Evolutionary conservation across 2,888 invertebrate species (phyloP), one percentile per base, ranked within the genome.

Genomic region (Cephus sareptanus): DNA sequence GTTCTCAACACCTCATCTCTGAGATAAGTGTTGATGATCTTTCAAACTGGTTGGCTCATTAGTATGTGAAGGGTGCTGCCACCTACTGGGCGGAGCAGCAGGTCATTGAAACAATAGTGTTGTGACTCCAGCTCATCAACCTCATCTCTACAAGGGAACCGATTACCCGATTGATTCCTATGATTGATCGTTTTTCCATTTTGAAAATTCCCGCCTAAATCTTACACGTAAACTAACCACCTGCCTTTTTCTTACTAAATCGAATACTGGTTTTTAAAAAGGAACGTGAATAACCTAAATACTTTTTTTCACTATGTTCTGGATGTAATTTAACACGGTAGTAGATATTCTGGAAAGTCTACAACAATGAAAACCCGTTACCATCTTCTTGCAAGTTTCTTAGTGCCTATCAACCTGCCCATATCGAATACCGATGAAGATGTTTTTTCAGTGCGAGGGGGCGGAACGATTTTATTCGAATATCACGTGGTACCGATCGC

Each of bases 101-200:
- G 87, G 86, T 87, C 87, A 87, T 85, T 87, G 87, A 87, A 89
- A 88, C 87, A 88, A 87, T 87, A 83, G 82, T 88, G 86, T 87
- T 87, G 81, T 85, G 85, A 86, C 86, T 87, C 81, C 81, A 82
- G 84, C 87, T 89, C 89, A 87, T 88, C 86, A 83, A 83, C 80
- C 84, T 81, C 77, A 73, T 83, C 80, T 79, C 82, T 75, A 31
- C 30, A 23, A 77, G 33, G 70, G 30, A 37, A 56, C 73, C 35
- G 73, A n/a, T 35, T 6, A 34, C 33, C 74, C 74, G 69, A 79
- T 79, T 79, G 79, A 79, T 79, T 79, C 74, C 70, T 74, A 34
- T 79, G 79, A 79, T 79, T 76, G 79, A 79, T 79, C 34, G 76
- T 76, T 74, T 31, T 34, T 77, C 33, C 31, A 33, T 71, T 71